A percentile compares a stretch with the other conserved stretches of the same genome.
Conservation (phyloP, 1,140 invertebrate species). For the Hyposmocoma kahamanoa region DNA sequence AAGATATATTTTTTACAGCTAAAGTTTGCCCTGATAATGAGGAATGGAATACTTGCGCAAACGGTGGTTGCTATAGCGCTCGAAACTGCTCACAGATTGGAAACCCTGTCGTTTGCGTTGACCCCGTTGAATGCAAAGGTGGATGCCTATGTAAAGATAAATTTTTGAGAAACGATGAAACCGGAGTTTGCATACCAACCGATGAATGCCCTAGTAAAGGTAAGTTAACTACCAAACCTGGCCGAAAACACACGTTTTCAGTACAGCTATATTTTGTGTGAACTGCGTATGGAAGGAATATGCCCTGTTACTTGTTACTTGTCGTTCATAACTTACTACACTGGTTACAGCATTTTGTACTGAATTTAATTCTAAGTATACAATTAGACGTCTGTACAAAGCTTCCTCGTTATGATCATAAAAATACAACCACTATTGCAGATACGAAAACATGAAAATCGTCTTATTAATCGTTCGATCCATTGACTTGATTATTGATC, state of each 20-base stretch:
- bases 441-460: too few species aligned
- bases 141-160: not conserved
- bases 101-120: conserved; percentile 7
- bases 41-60: not conserved
- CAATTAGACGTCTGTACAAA: too few species aligned
- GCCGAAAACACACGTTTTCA: too few species aligned
- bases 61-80: not conserved
- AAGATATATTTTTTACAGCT: not conserved
- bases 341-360: too few species aligned
- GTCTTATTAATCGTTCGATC: too few species aligned
- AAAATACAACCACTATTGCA: not conserved
- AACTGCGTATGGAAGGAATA: conserved; percentile 16
- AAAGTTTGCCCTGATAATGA: conserved; percentile 1
- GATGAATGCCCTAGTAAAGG: not conserved
- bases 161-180: not conserved
- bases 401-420: too few species aligned
- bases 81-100: not conserved
- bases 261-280: too few species aligned
- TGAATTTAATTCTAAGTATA: too few species aligned
- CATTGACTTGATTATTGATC: too few species aligned
- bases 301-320: conserved; percentile 4
- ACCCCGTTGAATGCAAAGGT: not conserved
- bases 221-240: conserved; percentile 2
- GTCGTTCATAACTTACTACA: not conserved
- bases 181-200: not conserved